A percentile compares a stretch with the other conserved stretches of the same genome.
Conservation (phyloP, 2,797 vertebrate species). For the Peromyscus melanophrys region DNA sequence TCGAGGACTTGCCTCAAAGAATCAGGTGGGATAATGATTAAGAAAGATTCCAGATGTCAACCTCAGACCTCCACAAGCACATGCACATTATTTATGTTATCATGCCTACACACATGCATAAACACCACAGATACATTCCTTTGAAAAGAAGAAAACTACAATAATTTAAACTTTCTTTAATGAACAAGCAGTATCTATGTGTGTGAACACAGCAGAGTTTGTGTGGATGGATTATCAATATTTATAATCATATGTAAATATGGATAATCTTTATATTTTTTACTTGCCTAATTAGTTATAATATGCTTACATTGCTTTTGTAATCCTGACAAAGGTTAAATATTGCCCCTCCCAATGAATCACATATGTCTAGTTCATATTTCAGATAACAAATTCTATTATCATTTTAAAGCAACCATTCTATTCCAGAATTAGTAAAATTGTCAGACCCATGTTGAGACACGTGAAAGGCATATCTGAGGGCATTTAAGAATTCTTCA, state of each 20-base stretch:
- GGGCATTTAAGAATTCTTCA: slow-evolving; percentile 27
- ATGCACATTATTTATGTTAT: no score
- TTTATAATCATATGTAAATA: no score
- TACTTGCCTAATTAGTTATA: slow-evolving; percentile 38
- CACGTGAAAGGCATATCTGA: slow-evolving; percentile 6
- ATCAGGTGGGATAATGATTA: neutral
- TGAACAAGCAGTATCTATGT: neutral
- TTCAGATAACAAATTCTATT: neutral
- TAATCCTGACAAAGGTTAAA: slow-evolving; percentile 2
- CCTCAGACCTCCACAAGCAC: neutral
- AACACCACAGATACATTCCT: neutral
- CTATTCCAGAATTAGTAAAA: slow-evolving; percentile 28
- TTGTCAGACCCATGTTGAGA: neutral
- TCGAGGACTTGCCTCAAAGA: neutral
- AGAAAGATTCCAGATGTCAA: neutral
- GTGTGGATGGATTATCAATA: neutral
- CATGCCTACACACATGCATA: neutral
- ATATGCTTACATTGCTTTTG: slow-evolving; percentile 6
- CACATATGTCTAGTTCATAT: neutral
- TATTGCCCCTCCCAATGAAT: neutral
- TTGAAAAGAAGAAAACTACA: neutral
- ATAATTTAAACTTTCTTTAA: neutral
- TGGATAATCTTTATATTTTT: neutral
- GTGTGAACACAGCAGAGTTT: neutral
- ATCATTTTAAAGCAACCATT: neutral